A percentile compares a stretch with the other conserved stretches of the same genome.
phyloP scores from a whole-genome alignment of 2,888 invertebrate species.

The Leptopilina myrica region DNA sequence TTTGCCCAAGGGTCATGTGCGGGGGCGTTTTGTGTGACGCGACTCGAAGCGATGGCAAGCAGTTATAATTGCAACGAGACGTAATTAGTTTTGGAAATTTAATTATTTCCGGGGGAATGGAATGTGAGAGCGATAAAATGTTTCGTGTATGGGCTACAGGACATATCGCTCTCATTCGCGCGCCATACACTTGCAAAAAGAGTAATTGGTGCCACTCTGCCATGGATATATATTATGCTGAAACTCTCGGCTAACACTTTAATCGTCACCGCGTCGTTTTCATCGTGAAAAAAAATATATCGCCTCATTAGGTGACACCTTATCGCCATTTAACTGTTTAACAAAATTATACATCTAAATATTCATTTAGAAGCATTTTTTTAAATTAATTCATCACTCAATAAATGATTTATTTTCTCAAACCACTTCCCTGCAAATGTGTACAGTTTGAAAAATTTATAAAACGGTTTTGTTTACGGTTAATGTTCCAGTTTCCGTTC shows the following conservation, averaged over 20 bases:
- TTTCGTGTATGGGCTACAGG: slow-evolving; percentile 45
- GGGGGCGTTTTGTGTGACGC: no score
- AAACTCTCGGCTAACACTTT: slow-evolving; percentile 16
- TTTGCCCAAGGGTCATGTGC: no score
- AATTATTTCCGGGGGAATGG: slow-evolving; percentile 68
- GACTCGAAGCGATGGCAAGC: slow-evolving; percentile 56
- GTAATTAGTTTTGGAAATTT: slow-evolving; percentile 75
- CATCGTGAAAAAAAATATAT: slow-evolving; percentile 4
- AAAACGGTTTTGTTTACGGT: no score
- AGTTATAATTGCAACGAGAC: slow-evolving; percentile 72
- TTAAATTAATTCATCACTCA: no score
- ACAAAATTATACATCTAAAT: no score
- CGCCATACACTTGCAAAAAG: background rate
- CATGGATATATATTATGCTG: slow-evolving; percentile 17
- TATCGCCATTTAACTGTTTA: background rate
- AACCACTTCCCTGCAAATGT: no score
- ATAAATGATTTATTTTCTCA: no score
- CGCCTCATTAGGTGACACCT: background rate
- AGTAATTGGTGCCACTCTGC: slow-evolving; percentile 29
- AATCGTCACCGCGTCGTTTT: slow-evolving; percentile 25
- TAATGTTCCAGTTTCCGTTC: no score
- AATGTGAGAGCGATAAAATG: slow-evolving; percentile 66
- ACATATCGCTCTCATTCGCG: slow-evolving; percentile 31
- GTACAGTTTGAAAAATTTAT: no score
- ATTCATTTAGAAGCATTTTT: no score